phyloP scores from a whole-genome alignment of 2,797 vertebrate genomes.

The Mycteria americana region DNA sequence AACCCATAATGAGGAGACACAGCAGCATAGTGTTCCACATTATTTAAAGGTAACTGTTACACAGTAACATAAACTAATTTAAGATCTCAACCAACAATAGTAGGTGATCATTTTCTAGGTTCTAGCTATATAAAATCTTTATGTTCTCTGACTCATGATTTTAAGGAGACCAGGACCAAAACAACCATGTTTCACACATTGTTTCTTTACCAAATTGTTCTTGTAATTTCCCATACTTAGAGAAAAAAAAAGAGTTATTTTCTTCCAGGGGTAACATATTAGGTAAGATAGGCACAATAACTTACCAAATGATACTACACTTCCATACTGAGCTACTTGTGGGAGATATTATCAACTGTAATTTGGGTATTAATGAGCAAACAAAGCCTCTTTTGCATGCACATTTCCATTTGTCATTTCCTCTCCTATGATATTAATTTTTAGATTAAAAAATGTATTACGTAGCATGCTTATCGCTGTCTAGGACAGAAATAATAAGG shows the following conservation, averaged over 20 bases:
- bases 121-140: background rate
- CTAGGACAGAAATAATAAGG: background rate
- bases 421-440: background rate
- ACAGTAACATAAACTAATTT: background rate
- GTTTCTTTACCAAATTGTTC: background rate
- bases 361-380: background rate
- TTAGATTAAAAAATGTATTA: background rate
- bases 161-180: background rate
- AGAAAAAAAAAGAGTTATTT: background rate
- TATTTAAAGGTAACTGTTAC: background rate
- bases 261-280: background rate
- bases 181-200: fast-evolving
- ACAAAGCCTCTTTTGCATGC: background rate
- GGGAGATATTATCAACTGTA: background rate
- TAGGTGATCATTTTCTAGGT: background rate
- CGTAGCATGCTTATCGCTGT: background rate
- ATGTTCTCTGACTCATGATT: background rate
- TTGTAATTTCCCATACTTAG: background rate
- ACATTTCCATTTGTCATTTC: background rate
- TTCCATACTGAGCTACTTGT: background rate
- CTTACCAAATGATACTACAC: background rate
- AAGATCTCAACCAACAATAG: background rate
- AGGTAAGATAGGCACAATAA: background rate
- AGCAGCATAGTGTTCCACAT: background rate
- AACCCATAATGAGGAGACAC: background rate